phyloP scores from a whole-genome alignment of 2,797 vertebrate genomes.

The Alfaro cultratus region DNA sequence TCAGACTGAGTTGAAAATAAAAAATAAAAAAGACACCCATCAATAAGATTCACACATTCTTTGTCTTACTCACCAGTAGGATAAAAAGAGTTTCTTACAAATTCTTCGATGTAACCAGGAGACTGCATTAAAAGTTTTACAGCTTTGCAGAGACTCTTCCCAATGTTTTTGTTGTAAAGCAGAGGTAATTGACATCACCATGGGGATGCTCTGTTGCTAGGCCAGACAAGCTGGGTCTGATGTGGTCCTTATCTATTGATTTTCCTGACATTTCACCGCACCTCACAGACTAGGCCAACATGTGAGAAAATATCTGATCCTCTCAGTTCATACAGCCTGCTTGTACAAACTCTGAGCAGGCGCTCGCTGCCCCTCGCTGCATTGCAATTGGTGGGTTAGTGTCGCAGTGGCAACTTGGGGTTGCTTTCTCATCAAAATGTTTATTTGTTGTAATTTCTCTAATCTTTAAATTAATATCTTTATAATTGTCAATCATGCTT shows the following conservation, averaged over 20 bases:
- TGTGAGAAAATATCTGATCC: constrained; percentile 83
- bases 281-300: constrained; percentile 83
- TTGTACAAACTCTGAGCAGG: constrained; percentile 76
- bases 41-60: constrained; percentile 66
- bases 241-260: constrained; percentile 84
- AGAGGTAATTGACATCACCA: constrained; percentile 83
- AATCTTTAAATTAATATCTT: constrained; percentile 6
- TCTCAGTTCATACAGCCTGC: constrained; percentile 81
- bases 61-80: constrained; percentile 50
- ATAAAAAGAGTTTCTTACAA: constrained; percentile 62
- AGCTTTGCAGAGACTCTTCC: constrained; percentile 75
- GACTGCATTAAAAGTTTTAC: constrained; percentile 78
- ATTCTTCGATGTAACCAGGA: constrained; percentile 71
- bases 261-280: constrained; percentile 83
- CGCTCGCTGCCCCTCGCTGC: constrained; percentile 66
- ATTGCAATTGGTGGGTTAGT: constrained; percentile 68
- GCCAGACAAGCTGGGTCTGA: constrained; percentile 81
- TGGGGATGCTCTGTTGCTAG: constrained; percentile 82
- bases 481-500: constrained; percentile 18
- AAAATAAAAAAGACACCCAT: constrained; percentile 49
- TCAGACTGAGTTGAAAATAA: constrained; percentile 60
- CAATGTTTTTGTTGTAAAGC: constrained; percentile 78
- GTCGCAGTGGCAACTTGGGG: constrained; percentile 65
- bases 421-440: constrained; percentile 30
- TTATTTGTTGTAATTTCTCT: constrained; percentile 9